phyloP scores from a whole-genome alignment of 2,888 invertebrate genomes.

The Dromius quadrimaculatus region DNA sequence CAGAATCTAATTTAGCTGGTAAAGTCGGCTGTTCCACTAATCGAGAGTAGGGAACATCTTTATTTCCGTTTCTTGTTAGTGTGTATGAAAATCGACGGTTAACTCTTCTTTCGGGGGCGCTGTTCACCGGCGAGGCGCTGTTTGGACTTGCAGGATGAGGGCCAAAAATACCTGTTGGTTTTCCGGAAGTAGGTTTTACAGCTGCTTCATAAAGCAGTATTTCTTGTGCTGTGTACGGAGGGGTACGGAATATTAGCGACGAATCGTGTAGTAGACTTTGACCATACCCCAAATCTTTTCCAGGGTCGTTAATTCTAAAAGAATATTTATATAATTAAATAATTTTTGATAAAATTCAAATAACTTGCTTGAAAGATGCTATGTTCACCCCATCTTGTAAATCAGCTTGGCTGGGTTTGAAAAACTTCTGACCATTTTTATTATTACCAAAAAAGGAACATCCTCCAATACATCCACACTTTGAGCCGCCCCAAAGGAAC shows the following conservation, averaged over 20 bases:
- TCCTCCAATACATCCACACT: slow-evolving; percentile 96
- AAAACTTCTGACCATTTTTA: slow-evolving; percentile 88
- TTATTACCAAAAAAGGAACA: slow-evolving; percentile 95
- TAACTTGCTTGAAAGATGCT: slow-evolving; percentile 77
- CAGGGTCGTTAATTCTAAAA: slow-evolving; percentile 77
- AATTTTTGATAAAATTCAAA: slow-evolving; percentile 13
- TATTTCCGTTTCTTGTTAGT: slow-evolving; percentile 64
- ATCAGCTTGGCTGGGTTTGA: slow-evolving; percentile 86
- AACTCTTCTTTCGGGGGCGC: slow-evolving; percentile 10
- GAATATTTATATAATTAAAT: slow-evolving; percentile 38
- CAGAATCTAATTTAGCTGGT: slow-evolving; percentile 75
- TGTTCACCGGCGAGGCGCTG: slow-evolving; percentile 64
- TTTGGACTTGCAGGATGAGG: no score
- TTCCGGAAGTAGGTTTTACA: background rate
- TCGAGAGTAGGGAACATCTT: slow-evolving; percentile 84
- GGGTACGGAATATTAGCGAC: slow-evolving; percentile 90
- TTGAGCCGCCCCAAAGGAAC: slow-evolving; percentile 89
- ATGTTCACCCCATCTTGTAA: slow-evolving; percentile 86
- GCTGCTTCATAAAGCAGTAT: slow-evolving; percentile 79
- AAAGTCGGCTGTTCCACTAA: slow-evolving; percentile 76
- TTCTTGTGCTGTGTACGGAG: slow-evolving; percentile 78
- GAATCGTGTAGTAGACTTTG: slow-evolving; percentile 92
- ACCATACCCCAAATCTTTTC: slow-evolving; percentile 91
- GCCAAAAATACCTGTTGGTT: background rate
- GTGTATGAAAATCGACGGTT: slow-evolving; percentile 75